Base-by-base conservation (phyloP, 1,140 invertebrate genomes). In the Drosophila parabipectinata region DNA sequence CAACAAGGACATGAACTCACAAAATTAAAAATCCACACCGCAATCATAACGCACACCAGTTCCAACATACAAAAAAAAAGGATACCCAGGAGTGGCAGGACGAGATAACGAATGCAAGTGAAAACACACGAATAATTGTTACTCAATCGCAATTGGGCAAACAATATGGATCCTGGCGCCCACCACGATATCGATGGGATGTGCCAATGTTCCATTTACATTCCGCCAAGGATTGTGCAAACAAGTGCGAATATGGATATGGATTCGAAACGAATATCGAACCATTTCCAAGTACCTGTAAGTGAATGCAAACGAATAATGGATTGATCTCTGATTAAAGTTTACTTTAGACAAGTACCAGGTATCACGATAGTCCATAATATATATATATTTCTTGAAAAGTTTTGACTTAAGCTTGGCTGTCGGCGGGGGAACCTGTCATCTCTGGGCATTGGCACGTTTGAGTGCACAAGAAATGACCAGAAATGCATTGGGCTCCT, bases 121-220 rank as follows among this genome's bases (percentile, higher is more conserved):
- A 84, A 84, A 84, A 69, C 77, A 84, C 67, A 62, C 80, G 80
- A 83, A 75, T 84, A 84, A 72, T 68, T 80, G 63, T 75, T 83
- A 61, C 66, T 83, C 80, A 76, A 78, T 82, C 63, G 69, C 74
- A 82, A 76, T 72, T 63, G 76, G 61, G 47, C 45, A 62, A 69
- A 62, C 63, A 77, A 62, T 69, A 76, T 69, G 59, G 59, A 12
- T 26, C 30, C 44, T 24, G 67, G 4, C 26, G 18, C 30, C 44
- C 32, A 32, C 32, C 32, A 41, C 53, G 56, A 21, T 21, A 21
- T 21, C 21, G 21, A 21, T 21, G 21, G 18, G 18, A 18, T 26
- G 61, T 45, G 41, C 77, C 60, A 59, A 18, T 67, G 58, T 72
- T 21, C 81, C 79, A 85, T 85, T 85, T 85, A 73, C 82, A 81